Conservation (phyloP, 2,113 vertebrate genomes). For the Vanacampus margaritifer region DNA sequence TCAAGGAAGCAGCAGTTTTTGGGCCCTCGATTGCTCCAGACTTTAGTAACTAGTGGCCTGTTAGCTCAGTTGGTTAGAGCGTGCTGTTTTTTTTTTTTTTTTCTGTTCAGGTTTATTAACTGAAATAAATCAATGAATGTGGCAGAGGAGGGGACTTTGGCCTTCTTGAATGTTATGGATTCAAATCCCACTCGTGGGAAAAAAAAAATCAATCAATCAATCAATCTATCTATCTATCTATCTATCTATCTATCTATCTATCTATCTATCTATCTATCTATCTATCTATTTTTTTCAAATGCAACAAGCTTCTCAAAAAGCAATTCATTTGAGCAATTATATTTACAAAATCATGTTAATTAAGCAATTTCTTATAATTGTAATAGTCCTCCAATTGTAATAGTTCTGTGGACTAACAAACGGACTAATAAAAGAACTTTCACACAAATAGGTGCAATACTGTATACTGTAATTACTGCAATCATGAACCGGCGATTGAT, state of each 20-base stretch:
- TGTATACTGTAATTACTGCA: background rate
- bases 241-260: too few species aligned
- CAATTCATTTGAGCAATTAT: background rate
- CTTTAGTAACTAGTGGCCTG: too few species aligned
- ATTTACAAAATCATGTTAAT: background rate
- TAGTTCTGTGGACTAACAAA: background rate
- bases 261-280: too few species aligned
- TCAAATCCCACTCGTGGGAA: background rate
- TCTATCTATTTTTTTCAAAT: background rate
- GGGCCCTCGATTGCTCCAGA: too few species aligned
- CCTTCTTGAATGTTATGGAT: background rate
- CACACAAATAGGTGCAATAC: background rate
- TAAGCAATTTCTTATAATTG: background rate
- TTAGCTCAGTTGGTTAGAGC: too few species aligned
- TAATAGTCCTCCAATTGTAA: background rate
- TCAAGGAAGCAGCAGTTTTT: too few species aligned
- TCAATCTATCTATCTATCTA: too few species aligned
- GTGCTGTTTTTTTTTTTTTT: too few species aligned
- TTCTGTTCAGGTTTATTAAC: background rate
- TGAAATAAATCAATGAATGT: slow-evolving; percentile 14
- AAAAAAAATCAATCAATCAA: background rate
- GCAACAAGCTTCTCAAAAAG: background rate
- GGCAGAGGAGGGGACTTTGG: background rate
- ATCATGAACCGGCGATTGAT: background rate
- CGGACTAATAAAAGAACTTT: background rate